These are phyloP conservation scores for Bimastos eiseni DNA, from an alignment of 2,888 invertebrate genomes.

Conservation along the genomic window DNA sequence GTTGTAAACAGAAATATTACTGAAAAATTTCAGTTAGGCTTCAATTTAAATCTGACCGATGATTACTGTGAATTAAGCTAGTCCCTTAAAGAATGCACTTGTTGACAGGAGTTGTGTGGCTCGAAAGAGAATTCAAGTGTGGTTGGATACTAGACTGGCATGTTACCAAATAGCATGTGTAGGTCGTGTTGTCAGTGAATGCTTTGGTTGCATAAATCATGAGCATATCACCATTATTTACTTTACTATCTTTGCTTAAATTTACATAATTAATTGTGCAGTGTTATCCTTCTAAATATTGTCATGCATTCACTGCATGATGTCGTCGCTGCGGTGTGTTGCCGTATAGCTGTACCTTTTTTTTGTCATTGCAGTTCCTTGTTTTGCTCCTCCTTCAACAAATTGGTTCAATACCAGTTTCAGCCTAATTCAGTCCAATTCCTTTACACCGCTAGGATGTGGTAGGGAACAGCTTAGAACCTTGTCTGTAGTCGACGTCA, in stretches of 20 bases:
- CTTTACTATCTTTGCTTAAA: background rate
- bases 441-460: slow-evolving; percentile 13
- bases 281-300: no score
- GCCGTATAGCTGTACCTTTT: background rate
- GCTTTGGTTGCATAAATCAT: background rate
- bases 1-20: background rate
- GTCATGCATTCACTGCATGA: background rate
- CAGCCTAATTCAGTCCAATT: slow-evolving; percentile 1
- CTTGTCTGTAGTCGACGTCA: slow-evolving; percentile 18
- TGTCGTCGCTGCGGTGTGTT: background rate
- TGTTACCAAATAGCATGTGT: background rate
- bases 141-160: background rate
- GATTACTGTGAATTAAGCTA: background rate
- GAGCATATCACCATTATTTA: background rate
- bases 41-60: background rate
- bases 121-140: background rate
- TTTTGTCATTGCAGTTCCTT: background rate
- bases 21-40: background rate
- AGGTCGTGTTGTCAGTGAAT: background rate
- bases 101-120: background rate
- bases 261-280: background rate
- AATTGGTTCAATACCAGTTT: slow-evolving; percentile 2
- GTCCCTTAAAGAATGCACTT: background rate
- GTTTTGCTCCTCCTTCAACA: slow-evolving; percentile 13
- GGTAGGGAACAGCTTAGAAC: slow-evolving; percentile 23